Conservation (phyloP, 2,113 vertebrate species). For the Neotragus pygmaeus region DNA sequence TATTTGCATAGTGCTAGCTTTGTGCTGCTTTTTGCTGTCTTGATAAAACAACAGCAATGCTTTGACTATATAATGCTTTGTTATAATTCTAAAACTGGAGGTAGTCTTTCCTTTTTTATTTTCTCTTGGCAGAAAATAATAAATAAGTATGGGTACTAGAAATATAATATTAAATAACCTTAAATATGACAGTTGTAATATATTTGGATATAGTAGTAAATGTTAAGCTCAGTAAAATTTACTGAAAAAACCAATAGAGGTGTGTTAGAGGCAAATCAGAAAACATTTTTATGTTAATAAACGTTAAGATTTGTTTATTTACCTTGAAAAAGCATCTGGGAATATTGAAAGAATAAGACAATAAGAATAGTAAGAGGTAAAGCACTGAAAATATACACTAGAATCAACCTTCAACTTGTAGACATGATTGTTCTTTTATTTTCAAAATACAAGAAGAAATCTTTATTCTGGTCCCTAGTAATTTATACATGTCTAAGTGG, state of each 20-base stretch:
- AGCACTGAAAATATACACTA: neutral
- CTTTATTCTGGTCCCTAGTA: neutral
- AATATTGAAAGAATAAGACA: neutral
- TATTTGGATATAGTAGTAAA: neutral
- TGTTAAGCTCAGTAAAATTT: neutral
- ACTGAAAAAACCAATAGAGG: neutral
- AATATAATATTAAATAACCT: neutral
- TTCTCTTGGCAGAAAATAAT: neutral
- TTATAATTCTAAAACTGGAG: neutral
- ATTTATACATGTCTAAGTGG: neutral
- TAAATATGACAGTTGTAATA: neutral
- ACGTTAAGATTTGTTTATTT: neutral
- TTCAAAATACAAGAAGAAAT: neutral
- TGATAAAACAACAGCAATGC: neutral
- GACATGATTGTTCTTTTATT: neutral
- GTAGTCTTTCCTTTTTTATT: neutral
- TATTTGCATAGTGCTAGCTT: conserved; percentile 26
- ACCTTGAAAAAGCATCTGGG: neutral
- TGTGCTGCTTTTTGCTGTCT: conserved; percentile 71
- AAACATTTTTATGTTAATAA: neutral
- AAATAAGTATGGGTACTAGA: neutral
- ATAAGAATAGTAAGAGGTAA: neutral
- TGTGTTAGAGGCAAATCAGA: neutral
- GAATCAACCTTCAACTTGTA: neutral
- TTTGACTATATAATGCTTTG: neutral